Conservation (phyloP, 2,888 invertebrate genomes). For the Phaonia tiefii region DNA sequence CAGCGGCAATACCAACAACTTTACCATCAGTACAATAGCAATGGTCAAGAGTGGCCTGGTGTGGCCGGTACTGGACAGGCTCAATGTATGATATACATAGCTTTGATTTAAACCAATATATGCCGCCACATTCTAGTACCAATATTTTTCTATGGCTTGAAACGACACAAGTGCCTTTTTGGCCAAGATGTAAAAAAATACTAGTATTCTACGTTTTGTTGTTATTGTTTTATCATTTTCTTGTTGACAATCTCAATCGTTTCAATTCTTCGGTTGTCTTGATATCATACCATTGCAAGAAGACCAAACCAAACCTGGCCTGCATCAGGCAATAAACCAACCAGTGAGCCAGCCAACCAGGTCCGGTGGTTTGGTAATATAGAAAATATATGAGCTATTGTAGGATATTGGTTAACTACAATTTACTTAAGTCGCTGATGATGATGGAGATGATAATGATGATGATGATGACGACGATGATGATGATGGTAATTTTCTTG, state of each 20-base stretch:
- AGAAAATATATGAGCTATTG: slow-evolving; percentile 23
- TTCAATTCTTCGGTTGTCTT: neutral
- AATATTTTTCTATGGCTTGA: slow-evolving; percentile 58
- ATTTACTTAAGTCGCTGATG: slow-evolving; percentile 39
- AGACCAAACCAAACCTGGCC: slow-evolving; percentile 40
- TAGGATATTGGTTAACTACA: slow-evolving; percentile 59
- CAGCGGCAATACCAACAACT: slow-evolving; percentile 32
- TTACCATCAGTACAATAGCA: slow-evolving; percentile 6
- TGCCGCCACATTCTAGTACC: slow-evolving; percentile 64
- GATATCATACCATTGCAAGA: too few relatives aligned
- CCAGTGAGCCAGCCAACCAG: neutral
- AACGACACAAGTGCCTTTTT: slow-evolving; percentile 34
- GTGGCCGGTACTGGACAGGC: too few relatives aligned
- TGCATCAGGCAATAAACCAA: neutral
- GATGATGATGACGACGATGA: neutral
- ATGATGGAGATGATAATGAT: neutral
- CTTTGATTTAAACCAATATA: slow-evolving; percentile 60
- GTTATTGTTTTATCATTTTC: slow-evolving; percentile 8
- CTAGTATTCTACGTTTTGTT: neutral
- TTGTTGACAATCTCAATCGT: slow-evolving; percentile 26
- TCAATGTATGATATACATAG: slow-evolving; percentile 31
- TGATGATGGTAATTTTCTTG: slow-evolving; percentile 19
- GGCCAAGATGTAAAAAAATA: slow-evolving; percentile 26
- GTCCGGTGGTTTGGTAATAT: neutral
- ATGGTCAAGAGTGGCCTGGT: slow-evolving; percentile 60